Evolutionary conservation across 2,888 invertebrate species (phyloP).

Genomic region (Harpalus rubripes): DNA sequence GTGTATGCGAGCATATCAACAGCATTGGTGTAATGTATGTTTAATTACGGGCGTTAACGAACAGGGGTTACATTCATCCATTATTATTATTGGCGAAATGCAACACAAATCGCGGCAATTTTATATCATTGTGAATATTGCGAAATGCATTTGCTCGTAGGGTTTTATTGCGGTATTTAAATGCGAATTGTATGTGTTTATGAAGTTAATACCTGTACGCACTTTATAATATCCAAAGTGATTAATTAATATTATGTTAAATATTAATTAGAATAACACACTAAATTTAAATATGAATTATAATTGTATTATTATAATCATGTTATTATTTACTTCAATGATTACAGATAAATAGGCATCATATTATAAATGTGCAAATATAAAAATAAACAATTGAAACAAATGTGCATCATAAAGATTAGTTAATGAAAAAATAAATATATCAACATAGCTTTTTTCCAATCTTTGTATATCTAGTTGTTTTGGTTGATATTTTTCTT

Average conservation of each 20-base stretch:
- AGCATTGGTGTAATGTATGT: neutral
- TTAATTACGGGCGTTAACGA: constrained; percentile 2
- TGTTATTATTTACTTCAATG: constrained; percentile 33
- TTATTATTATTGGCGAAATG: constrained; percentile 22
- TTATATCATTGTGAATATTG: constrained; percentile 26
- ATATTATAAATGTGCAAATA: neutral
- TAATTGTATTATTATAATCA: constrained; percentile 32
- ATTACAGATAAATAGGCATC: neutral
- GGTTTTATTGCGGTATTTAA: constrained; percentile 25
- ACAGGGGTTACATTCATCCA: constrained; percentile 1
- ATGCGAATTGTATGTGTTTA: constrained; percentile 21
- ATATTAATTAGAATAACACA: constrained; percentile 43
- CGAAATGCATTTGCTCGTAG: constrained; percentile 5
- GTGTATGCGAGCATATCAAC: neutral
- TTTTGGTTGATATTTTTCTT: too few relatives aligned
- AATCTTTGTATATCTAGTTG: too few relatives aligned
- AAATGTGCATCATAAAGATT: too few relatives aligned
- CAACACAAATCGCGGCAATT: constrained; percentile 25
- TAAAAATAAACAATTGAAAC: neutral
- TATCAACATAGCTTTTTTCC: too few relatives aligned
- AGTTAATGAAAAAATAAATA: too few relatives aligned
- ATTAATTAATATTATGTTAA: constrained; percentile 49
- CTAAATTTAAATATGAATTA: constrained; percentile 38
- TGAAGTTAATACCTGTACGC: constrained; percentile 40
- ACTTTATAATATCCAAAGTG: constrained; percentile 46